Evolutionary conservation across 2,888 invertebrate genomes (phyloP), one percentile per base, ranked within the genome.

Genomic region (Idaea dimidiata): DNA sequence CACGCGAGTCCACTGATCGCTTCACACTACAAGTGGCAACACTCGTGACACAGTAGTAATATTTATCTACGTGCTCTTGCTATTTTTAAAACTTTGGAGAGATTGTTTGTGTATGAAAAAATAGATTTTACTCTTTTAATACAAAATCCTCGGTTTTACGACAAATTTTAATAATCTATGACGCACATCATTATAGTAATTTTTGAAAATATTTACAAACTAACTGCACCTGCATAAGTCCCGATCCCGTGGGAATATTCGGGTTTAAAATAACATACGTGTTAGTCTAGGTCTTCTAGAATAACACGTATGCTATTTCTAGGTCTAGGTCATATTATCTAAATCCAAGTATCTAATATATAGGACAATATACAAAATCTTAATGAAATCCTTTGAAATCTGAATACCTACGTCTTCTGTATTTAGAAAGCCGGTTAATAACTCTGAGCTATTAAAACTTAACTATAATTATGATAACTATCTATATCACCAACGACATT

Each of bases 11-110:
- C 82, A 78, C 80, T 84, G 82, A 90, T 88, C 83, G 83, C 78
- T 91, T 92, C 91, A 92, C 91, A 91, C 91, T 90, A 83, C 83
- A 86, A 89, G 86, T 87, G 89, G 85, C 84, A 78, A 75, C 83
- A 84, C 87, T 87, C 88, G 85, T 83, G 78, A 75, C 83, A 84
- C 87, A 78, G 88, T 87, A 88, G 87, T 89, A 80, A 81, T 84
- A 82, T 81, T 82, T 75, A 78, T 75, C 77, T 81, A 78, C 80
- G 77, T 80, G 81, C 82, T 80, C 76, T 70, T 76, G 78, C 80
- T 87, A 88, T 88, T 88, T 86, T 86, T 86, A 80, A 76, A 78
- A 72, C 68, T 70, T 64, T 65, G 59, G 67, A 66, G 59, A 67
- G 61, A 59, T 18, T 8, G 10, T 43, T 10, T 43, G 10, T 1